Evolutionary conservation across 1,140 invertebrate species (phyloP).

Genomic region (Lordiphosa mommai): DNA sequence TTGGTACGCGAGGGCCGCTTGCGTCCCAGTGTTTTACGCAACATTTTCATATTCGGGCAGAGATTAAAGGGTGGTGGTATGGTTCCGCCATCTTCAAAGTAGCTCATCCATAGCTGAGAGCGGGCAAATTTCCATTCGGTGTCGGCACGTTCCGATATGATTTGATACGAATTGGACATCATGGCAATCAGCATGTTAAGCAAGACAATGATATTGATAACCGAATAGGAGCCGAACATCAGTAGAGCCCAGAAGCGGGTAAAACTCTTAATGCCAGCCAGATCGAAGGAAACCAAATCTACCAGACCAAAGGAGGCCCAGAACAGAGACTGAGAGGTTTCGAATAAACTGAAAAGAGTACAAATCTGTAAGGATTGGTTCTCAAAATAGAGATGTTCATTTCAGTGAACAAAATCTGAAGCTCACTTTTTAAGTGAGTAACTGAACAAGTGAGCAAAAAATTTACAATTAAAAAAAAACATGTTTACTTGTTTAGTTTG

Average conservation of each 20-base stretch:
- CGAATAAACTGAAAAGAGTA: constrained; percentile 91
- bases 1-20: constrained; percentile 79
- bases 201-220: constrained; percentile 95
- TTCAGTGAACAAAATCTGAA: too few species aligned
- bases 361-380: too few species aligned
- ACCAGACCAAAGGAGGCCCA: constrained; percentile 96
- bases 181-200: constrained; percentile 97
- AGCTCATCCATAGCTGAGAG: constrained; percentile 95
- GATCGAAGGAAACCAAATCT: constrained; percentile 91
- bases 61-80: constrained; percentile 94
- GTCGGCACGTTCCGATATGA: constrained; percentile 93
- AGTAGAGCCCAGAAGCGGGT: constrained; percentile 93
- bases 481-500: too few species aligned
- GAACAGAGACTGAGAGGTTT: constrained; percentile 95
- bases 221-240: constrained; percentile 93
- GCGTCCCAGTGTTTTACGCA: constrained; percentile 80
- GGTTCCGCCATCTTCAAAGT: constrained; percentile 92
- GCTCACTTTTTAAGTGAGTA: too few species aligned
- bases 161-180: constrained; percentile 97
- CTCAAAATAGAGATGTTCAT: too few species aligned
- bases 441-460: too few species aligned
- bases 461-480: too few species aligned
- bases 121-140: constrained; percentile 96
- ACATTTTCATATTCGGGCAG: constrained; percentile 86
- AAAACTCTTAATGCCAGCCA: constrained; percentile 92